Evolutionary conservation across 2,797 vertebrate genomes (phyloP), one percentile per base, ranked within the genome.

Genomic region (Syngnathus acus): DNA sequence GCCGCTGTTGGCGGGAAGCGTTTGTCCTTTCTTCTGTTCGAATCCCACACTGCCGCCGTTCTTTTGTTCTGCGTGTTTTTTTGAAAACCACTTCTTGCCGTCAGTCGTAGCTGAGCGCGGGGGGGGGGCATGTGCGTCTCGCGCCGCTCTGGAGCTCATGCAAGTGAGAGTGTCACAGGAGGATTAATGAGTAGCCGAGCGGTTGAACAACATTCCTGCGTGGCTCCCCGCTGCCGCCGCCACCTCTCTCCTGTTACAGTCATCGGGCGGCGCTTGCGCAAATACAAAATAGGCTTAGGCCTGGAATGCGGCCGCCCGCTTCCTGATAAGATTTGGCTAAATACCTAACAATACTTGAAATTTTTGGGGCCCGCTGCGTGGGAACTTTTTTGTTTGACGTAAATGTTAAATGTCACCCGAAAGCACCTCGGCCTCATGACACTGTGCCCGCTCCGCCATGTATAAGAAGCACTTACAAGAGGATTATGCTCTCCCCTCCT

Each of bases 131-230:
- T 81, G 80, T 72, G 66, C 37, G 51, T 55, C 70, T 72, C 81
- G 10, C 76, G 26, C 74, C 71, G 69, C 69, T 69, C 65, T 61
- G 75, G 70, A 70, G 55, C 71, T 2, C 50, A 72, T 68, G 61
- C 73, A 72, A 62, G 74, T 9, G 72, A 77, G 77, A 66, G 72
- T 74, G 80, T 79, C 66, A 37, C 54, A 74, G 81, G 65, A 64
- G 72, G 85, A 82, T 84, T 85, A 78, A 78, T 80, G 75, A 72
- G 73, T 61, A 73, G 76, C 76, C 47, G 73, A 74, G 82, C 45
- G 62, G 83, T 76, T 1, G 50, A 75, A 68, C 66, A 3, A 72
- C 84, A 85, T 89, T 86, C 85, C 78, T 80, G 71, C 26, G 9
- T 47, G 64, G 70, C 78, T 68, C 39, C 21, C 78, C 71, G 71